Percentiles rank a stretch among this genome's conserved stretches.
phyloP scores from a whole-genome alignment of 2,113 vertebrate genomes.

The Pimephales promelas region DNA sequence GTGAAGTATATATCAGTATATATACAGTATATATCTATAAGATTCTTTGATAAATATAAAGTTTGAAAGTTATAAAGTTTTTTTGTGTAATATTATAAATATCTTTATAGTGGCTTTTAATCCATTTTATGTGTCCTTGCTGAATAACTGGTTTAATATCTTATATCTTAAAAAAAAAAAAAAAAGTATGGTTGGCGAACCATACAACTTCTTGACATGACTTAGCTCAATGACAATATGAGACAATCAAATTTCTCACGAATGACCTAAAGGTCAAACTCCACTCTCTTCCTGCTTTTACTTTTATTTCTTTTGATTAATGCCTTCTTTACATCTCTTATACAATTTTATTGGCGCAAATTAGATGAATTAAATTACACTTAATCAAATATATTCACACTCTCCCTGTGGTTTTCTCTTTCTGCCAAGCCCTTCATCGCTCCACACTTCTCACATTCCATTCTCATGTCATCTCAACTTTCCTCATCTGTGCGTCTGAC shows the following conservation, averaged over 20 bases:
- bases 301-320: neutral
- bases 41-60: neutral
- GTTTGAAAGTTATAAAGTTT: neutral
- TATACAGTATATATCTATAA: neutral
- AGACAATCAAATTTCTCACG: neutral
- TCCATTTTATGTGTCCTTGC: no score
- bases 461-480: slow-evolving; percentile 14
- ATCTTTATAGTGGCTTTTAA: no score
- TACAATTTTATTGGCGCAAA: neutral
- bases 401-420: neutral
- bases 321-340: neutral
- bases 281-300: neutral
- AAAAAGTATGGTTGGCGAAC: no score
- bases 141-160: no score
- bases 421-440: slow-evolving; percentile 31
- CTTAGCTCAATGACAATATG: neutral
- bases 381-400: slow-evolving; percentile 17
- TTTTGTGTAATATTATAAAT: neutral
- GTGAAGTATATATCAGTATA: no score
- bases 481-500: neutral
- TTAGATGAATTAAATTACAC: neutral
- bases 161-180: no score
- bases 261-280: neutral
- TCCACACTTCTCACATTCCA: slow-evolving; percentile 21
- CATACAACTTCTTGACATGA: neutral